A percentile compares a stretch with the other conserved stretches of the same genome.
Evolutionary conservation across 2,888 invertebrate genomes (phyloP).

Genomic region (Rosalia funebris): DNA sequence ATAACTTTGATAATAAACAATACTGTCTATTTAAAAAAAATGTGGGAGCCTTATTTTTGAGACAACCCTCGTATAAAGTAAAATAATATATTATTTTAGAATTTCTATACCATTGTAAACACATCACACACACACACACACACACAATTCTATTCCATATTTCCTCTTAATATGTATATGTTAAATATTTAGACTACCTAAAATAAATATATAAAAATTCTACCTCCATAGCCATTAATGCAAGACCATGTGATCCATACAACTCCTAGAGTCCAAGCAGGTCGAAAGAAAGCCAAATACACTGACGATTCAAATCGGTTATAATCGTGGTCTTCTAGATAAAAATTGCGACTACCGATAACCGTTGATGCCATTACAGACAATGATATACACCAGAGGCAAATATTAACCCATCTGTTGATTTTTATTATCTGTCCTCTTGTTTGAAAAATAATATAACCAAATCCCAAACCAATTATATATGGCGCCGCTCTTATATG

Average conservation of each 20-base stretch:
- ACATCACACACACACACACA: no score
- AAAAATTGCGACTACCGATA: conserved; percentile 53
- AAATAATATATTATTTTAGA: no score
- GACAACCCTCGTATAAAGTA: no score
- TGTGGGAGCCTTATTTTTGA: no score
- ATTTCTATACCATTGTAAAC: no score
- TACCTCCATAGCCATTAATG: conserved; percentile 65
- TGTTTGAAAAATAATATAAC: conserved; percentile 53
- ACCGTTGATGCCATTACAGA: conserved; percentile 44
- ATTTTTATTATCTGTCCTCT: conserved; percentile 45
- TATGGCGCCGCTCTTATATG: conserved; percentile 58
- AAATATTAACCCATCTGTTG: conserved; percentile 36
- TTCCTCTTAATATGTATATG: no score
- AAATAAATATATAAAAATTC: no score
- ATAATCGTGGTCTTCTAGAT: conserved; percentile 54
- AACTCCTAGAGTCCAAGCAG: conserved; percentile 65
- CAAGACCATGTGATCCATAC: conserved; percentile 67
- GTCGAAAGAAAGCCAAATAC: conserved; percentile 62
- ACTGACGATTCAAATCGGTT: conserved; percentile 56
- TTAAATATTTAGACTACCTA: no score
- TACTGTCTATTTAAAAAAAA: no score
- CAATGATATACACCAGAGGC: conserved; percentile 20
- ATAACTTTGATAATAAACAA: no score
- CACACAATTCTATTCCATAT: no score
- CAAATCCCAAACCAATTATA: conserved; percentile 57